Evolutionary conservation across 2,797 vertebrate species (phyloP), one percentile per base, ranked within the genome.

Genomic region (Gobionotothen gibberifrons): DNA sequence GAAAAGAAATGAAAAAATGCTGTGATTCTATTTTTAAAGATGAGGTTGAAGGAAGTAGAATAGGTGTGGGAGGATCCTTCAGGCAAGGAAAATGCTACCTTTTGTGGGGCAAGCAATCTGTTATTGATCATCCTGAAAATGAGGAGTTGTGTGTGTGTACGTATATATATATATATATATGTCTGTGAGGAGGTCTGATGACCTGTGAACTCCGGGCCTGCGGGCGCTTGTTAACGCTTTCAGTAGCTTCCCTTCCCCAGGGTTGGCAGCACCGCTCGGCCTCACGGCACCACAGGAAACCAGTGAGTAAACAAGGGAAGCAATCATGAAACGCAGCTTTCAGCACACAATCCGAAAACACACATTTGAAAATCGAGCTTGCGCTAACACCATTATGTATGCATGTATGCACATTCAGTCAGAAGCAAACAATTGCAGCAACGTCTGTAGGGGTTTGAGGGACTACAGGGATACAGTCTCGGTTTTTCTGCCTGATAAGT

Each of bases 261-360:
- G 76, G 75, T 72, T 75, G 62, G 63, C 72, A 84, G 70, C 77
- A 70, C 43, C 47, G 55, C 72, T 79, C 60, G 10, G 69, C 74
- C 75, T 79, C 79, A 17, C 75, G 71, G 83, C 84, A 59, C 74
- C 71, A 64, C 83, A 84, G 85, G 88, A 92, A 91, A 87, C 72
- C 73, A 74, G 76, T 13, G 74, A 85, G 84, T 87, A 93, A 93
- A 93, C 89, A 93, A 86, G 85, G 74, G 81, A 89, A 77, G 87
- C 81, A 90, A 91, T 91, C 85, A 89, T 79, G 82, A 86, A 89
- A 83, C 83, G 77, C 81, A 88, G 83, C 84, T 88, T 84, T 87
- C 77, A 59, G 78, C 72, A 82, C 72, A 76, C 81, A 81, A 86
- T 79, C 68, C 51, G 26, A 65, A 85, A 83, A 82, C 80, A 81